A percentile compares a stretch with the other conserved stretches of the same genome.
Conservation (phyloP, 2,797 vertebrate species). For the Parotocinclus haroldoi region DNA sequence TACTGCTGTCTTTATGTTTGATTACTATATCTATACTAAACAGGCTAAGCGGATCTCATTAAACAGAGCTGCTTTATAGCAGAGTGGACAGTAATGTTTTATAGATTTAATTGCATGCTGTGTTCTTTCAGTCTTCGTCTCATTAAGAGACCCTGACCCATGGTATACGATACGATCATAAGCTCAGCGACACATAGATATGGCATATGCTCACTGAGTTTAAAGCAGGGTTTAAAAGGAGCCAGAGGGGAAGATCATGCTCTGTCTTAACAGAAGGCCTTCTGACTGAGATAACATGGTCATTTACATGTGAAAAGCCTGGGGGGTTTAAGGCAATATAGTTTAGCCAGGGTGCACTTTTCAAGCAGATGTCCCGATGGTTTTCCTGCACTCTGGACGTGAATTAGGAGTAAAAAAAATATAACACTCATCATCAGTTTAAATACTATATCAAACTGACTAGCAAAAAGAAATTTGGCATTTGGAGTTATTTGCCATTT, state of each 20-base stretch:
- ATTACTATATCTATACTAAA: slow-evolving; percentile 3
- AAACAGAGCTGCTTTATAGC: slow-evolving; percentile 7
- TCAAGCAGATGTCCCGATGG: slow-evolving; percentile 59
- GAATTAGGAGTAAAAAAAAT: slow-evolving; percentile 6
- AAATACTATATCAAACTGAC: background rate
- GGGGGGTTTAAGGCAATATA: slow-evolving; percentile 56
- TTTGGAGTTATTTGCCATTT: too few species aligned
- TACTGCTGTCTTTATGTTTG: background rate
- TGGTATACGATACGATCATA: slow-evolving; percentile 47
- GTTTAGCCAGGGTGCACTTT: slow-evolving; percentile 50
- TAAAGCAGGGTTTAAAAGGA: slow-evolving; percentile 59
- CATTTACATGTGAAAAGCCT: slow-evolving; percentile 69
- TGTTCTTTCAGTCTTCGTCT: slow-evolving; percentile 11
- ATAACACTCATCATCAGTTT: background rate
- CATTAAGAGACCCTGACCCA: slow-evolving; percentile 49
- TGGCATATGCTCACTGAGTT: slow-evolving; percentile 45
- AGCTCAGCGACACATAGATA: slow-evolving; percentile 39
- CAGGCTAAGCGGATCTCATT: background rate
- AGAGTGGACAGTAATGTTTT: slow-evolving; percentile 2
- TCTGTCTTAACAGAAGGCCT: slow-evolving; percentile 49
- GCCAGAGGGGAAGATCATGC: slow-evolving; percentile 37
- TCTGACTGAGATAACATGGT: slow-evolving; percentile 61
- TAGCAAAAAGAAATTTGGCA: too few species aligned
- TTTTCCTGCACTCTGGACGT: slow-evolving; percentile 1
- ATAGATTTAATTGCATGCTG: slow-evolving; percentile 8